A percentile compares a stretch with the other conserved stretches of the same genome.
Conservation (phyloP, 1,140 invertebrate species). For the Pteromalus puparum region DNA sequence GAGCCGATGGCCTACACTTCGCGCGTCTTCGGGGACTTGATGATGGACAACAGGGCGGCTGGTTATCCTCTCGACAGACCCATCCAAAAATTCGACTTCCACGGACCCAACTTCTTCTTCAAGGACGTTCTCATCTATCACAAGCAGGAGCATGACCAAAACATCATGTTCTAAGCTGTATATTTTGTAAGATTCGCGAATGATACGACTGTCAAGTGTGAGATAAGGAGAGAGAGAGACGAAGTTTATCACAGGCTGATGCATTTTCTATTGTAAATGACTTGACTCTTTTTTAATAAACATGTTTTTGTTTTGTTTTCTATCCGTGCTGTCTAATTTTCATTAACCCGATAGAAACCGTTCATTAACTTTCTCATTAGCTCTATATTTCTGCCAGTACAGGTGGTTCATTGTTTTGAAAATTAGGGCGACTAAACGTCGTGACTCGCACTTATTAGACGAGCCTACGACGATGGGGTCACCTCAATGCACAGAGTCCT, state of each 20-base stretch:
- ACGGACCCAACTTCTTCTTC: constrained; percentile 81
- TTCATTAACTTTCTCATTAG: no score
- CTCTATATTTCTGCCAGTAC: no score
- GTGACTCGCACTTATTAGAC: neutral
- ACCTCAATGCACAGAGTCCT: neutral
- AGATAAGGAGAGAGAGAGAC: neutral
- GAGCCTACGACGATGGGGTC: neutral
- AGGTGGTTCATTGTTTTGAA: neutral
- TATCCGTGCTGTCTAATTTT: neutral
- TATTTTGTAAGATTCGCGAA: neutral
- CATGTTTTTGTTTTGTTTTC: neutral
- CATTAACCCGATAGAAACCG: no score
- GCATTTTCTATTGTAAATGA: neutral
- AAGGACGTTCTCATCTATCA: constrained; percentile 81
- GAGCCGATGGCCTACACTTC: constrained; percentile 61
- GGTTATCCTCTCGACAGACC: constrained; percentile 83
- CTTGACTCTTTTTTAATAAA: constrained; percentile 7
- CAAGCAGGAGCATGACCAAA: constrained; percentile 73
- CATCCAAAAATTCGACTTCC: constrained; percentile 75
- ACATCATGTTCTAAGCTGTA: constrained; percentile 57
- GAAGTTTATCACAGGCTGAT: neutral
- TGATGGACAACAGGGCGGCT: constrained; percentile 72
- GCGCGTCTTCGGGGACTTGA: constrained; percentile 60
- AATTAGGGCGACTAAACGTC: neutral
- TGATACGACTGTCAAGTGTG: no score